These are phyloP conservation scores for Incurvaria masculella DNA, from an alignment of 2,888 invertebrate species.

Conservation along the genomic window DNA sequence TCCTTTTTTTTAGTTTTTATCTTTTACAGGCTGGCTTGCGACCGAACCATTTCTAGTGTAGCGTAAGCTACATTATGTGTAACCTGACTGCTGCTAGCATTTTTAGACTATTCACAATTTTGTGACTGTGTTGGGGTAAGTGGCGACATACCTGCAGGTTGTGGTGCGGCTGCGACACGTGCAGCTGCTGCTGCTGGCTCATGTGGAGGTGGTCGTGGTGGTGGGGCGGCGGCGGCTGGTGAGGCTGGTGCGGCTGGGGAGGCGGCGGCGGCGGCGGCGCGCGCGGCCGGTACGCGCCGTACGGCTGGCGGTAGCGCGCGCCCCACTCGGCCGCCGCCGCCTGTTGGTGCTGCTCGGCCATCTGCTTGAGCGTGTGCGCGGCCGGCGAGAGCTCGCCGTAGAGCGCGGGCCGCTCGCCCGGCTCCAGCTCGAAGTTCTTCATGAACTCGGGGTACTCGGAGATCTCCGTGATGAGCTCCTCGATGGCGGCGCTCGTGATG, in stretches of 20 bases:
- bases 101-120: too few relatives aligned
- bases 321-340: conserved; percentile 56
- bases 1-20: too few relatives aligned
- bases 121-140: too few relatives aligned
- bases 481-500: conserved; percentile 71
- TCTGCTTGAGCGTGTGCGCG: conserved; percentile 92
- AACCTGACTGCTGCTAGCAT: too few relatives aligned
- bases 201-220: conserved; percentile 65
- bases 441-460: conserved; percentile 81
- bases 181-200: conserved; percentile 85
- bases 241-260: conserved; percentile 33
- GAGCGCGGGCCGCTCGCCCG: conserved; percentile 26
- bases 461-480: conserved; percentile 85
- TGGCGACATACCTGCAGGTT: conserved; percentile 72
- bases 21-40: too few relatives aligned
- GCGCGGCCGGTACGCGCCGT: conserved; percentile 54
- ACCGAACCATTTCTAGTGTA: too few relatives aligned
- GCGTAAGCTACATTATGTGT: too few relatives aligned
- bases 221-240: conserved; percentile 32
- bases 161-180: conserved; percentile 78
- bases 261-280: conserved; percentile 33
- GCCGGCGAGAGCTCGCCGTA: conserved; percentile 81
- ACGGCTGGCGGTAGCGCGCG: conserved; percentile 53
- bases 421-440: conserved; percentile 71
- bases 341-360: conserved; percentile 96